These are phyloP conservation scores for Myiotriccus ornatus DNA, from an alignment of 2,797 vertebrate genomes.

Conservation along the genomic window DNA sequence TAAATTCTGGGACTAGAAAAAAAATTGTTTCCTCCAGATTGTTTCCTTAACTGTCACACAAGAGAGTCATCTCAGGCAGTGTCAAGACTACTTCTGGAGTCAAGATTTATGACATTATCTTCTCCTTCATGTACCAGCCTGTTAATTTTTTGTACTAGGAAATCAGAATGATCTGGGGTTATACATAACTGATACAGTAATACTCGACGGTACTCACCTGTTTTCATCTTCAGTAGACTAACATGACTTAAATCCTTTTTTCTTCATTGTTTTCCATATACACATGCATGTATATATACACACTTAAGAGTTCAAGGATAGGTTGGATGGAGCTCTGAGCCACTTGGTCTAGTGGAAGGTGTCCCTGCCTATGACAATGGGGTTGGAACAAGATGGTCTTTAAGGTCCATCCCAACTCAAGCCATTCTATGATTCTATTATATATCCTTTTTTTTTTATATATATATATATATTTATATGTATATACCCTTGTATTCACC, in stretches of 20 bases:
- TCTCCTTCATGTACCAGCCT: not conserved
- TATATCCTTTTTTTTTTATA: too few relatives aligned
- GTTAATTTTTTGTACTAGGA: not conserved
- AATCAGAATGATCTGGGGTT: not conserved
- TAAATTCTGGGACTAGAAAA: not conserved
- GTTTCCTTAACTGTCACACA: not conserved
- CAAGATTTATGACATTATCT: not conserved
- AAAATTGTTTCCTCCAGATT: not conserved
- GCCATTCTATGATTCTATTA: not conserved
- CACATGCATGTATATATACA: not conserved
- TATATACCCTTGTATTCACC: not conserved
- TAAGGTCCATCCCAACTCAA: not conserved
- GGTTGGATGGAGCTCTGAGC: not conserved
- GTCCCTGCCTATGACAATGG: not conserved
- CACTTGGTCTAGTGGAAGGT: not conserved
- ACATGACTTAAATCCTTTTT: not conserved
- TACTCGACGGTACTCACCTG: not conserved
- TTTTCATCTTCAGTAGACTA: not conserved
- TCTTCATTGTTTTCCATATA: not conserved
- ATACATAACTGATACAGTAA: not conserved
- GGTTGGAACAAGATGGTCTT: not conserved
- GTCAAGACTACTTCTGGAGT: not conserved
- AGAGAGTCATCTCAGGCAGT: not conserved
- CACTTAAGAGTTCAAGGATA: not conserved
- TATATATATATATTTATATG: not conserved